These are phyloP conservation scores for Pherbina coryleti DNA, from an alignment of 2,888 invertebrate genomes.

Conservation along the genomic window DNA sequence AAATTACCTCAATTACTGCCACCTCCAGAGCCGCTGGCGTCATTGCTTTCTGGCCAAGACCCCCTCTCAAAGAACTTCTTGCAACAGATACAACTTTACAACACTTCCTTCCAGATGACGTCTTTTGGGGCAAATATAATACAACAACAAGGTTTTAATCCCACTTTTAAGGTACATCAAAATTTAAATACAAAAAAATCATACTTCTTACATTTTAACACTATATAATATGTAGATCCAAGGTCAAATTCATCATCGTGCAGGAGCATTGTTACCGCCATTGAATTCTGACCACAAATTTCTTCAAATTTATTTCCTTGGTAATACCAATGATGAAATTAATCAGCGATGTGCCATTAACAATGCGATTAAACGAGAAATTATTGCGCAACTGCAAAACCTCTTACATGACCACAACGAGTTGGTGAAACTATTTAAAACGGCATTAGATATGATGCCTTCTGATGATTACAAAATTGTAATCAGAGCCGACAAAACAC, in stretches of 20 bases:
- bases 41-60: constrained; percentile 51
- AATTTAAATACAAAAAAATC: no score
- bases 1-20: constrained; percentile 58
- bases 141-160: constrained; percentile 33
- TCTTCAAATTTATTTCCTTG: constrained; percentile 40
- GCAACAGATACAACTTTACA: constrained; percentile 47
- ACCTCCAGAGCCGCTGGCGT: constrained; percentile 61
- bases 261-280: background rate
- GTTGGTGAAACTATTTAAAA: no score
- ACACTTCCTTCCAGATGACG: constrained; percentile 51
- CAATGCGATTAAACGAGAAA: constrained; percentile 11
- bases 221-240: background rate
- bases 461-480: constrained; percentile 13
- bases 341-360: background rate
- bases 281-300: constrained; percentile 1
- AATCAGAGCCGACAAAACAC: constrained; percentile 18
- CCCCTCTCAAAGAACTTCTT: constrained; percentile 47
- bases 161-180: constrained; percentile 29
- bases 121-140: constrained; percentile 46
- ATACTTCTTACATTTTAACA: no score
- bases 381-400: constrained; percentile 9
- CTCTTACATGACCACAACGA: background rate
- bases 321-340: background rate
- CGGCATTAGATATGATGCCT: constrained; percentile 24
- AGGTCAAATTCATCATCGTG: background rate